Conservation (phyloP, 2,113 vertebrate genomes). For the Aphelocoma coerulescens region DNA sequence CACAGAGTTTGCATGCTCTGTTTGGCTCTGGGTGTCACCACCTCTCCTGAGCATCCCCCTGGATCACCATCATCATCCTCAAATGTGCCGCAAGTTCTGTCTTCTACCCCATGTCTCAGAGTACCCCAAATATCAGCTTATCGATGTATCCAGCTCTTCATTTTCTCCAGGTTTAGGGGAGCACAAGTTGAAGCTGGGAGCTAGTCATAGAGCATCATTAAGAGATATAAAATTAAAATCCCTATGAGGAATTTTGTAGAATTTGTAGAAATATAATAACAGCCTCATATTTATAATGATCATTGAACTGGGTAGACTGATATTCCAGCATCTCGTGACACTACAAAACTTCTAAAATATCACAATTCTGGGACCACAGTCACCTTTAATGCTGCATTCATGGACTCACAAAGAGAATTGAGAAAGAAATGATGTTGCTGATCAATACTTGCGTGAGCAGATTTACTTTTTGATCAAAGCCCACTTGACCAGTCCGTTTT, state of each 20-base stretch:
- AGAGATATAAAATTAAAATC: background rate
- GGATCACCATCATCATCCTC: background rate
- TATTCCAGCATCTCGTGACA: background rate
- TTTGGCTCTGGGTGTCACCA: background rate
- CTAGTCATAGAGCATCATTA: background rate
- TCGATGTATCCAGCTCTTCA: background rate
- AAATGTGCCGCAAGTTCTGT: background rate
- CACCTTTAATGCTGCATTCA: background rate
- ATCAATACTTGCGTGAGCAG: slow-evolving; percentile 28
- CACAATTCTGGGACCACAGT: background rate
- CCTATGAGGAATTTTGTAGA: background rate
- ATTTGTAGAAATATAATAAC: background rate
- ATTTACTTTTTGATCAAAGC: slow-evolving; percentile 62
- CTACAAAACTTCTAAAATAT: background rate
- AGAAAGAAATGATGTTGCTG: background rate
- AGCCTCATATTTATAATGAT: background rate
- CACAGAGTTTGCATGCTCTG: background rate
- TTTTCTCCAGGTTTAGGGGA: background rate
- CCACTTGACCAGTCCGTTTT: slow-evolving; percentile 34
- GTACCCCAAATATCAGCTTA: background rate
- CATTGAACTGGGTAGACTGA: background rate
- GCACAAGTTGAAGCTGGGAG: background rate
- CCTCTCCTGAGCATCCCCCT: background rate
- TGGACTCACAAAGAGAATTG: background rate
- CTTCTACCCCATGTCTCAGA: background rate